A percentile compares a stretch with the other conserved stretches of the same genome.
Evolutionary conservation across 2,113 vertebrate species (phyloP).

Genomic region (Hassar affinis): DNA sequence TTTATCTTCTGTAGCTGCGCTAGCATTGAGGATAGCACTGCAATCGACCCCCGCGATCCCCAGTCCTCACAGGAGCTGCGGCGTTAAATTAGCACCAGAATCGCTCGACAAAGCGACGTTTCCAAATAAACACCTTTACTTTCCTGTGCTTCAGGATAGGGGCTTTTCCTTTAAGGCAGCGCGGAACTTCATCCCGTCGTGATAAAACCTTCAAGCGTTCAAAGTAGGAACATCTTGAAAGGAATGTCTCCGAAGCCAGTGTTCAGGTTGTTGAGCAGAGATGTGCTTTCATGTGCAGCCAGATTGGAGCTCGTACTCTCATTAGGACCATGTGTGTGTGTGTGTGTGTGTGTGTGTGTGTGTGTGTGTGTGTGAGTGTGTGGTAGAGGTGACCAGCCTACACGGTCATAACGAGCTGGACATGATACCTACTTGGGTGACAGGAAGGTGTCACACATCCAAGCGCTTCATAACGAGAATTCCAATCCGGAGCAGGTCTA

Average conservation of each 20-base stretch:
- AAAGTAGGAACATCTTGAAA: conserved; percentile 46
- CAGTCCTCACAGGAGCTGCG: too few relatives aligned
- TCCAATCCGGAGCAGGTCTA: conserved; percentile 38
- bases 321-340: conserved; percentile 41
- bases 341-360: conserved; percentile 16
- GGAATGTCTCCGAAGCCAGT: not conserved
- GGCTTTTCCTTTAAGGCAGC: not conserved
- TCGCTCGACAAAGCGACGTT: not conserved
- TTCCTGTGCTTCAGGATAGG: not conserved
- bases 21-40: too few relatives aligned
- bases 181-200: not conserved
- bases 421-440: conserved; percentile 51
- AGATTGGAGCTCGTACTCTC: conserved; percentile 46
- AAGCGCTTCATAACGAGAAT: conserved; percentile 51
- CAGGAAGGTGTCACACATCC: conserved; percentile 46
- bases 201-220: conserved; percentile 16
- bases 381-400: conserved; percentile 46
- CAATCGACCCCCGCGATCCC: too few relatives aligned
- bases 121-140: not conserved
- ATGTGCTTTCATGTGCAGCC: conserved; percentile 52
- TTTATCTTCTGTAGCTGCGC: too few relatives aligned
- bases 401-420: conserved; percentile 54
- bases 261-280: conserved; percentile 41
- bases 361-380: too few relatives aligned
- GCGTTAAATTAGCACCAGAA: not conserved